Base-by-base conservation (phyloP, 2,797 vertebrate genomes). In the Thalassophryne amazonica region DNA sequence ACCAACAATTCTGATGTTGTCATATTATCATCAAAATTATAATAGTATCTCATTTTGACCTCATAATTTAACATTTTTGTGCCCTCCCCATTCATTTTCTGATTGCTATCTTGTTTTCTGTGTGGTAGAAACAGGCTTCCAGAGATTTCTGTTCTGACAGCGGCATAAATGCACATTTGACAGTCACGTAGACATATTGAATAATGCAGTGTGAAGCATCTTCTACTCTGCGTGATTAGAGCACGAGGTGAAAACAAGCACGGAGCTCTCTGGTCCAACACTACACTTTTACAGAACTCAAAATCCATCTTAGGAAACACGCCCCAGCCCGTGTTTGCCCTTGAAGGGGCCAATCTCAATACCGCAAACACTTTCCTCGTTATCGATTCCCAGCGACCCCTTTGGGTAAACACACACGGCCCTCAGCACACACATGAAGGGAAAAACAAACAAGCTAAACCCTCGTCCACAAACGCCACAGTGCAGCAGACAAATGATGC, bases 401-500 rank as follows among this genome's bases (percentile, higher is more conserved):
- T 64, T 42, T 73, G 65, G 56, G 61, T 72, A 84, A 85, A 86
- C 74, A 79, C 43, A 35, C 40, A 15, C 3, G 28, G 39, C 36
- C 58, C 21, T 42, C 52, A 63, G n/a, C n/a, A 55, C 21, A 17
- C 35, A 34, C 24, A 40, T 36, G 47, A 22, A 30, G 50, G 53
- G 33, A 54, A 55, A 64, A 60, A 69, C 79, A 78, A 84, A 78
- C 69, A 74, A 51, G 60, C 47, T 14, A 27, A 62, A 62, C 32
- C 60, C 64, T 60, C 37, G 62, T 73, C 64, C 60, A 57, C 35
- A 53, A n/a, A n/a, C n/a, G n/a, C n/a, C n/a, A n/a, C n/a, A n/a
- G n/a, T n/a, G n/a, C n/a, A n/a, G n/a, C n/a, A n/a, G n/a, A n/a
- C n/a, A n/a, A n/a, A n/a, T n/a, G n/a, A n/a, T n/a, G n/a, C n/a